Evolutionary conservation across 2,797 vertebrate genomes (phyloP).

Genomic region (Eutrigla gurnardus): DNA sequence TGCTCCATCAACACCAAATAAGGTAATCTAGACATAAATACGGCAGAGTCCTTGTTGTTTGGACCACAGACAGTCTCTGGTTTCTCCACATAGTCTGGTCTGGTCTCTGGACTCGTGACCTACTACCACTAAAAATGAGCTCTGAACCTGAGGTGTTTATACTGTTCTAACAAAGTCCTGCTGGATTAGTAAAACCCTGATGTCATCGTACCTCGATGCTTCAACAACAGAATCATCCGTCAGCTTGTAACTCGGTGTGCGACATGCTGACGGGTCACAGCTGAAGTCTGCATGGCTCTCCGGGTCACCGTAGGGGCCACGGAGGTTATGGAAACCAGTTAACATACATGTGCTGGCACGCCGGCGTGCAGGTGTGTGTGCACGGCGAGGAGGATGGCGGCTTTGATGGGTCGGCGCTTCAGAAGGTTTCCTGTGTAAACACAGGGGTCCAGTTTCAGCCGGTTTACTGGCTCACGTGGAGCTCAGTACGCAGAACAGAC

Average conservation of each 20-base stretch:
- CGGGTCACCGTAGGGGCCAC: conserved; percentile 43
- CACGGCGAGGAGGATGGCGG: not conserved
- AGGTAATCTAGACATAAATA: no score
- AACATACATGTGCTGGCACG: no score
- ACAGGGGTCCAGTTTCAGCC: conserved; percentile 55
- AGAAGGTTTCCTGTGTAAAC: conserved; percentile 70
- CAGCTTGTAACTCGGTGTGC: not conserved
- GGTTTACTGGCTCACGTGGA: conserved; percentile 65
- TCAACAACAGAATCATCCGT: not conserved
- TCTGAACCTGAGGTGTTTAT: no score
- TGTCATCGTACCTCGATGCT: no score
- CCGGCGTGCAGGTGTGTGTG: conserved; percentile 10
- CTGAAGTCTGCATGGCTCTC: conserved; percentile 22
- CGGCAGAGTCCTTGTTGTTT: no score
- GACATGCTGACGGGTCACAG: conserved; percentile 58
- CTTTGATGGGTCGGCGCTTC: not conserved
- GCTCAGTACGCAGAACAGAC: conserved; percentile 69
- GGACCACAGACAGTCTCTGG: no score
- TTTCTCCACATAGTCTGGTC: no score
- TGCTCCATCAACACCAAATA: no score
- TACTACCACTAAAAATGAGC: no score
- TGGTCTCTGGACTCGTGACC: no score
- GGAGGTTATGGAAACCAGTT: conserved; percentile 41
- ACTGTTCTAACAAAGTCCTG: no score
- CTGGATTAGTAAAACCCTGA: no score